phyloP scores from a whole-genome alignment of 2,888 invertebrate genomes.

The Bombylius major region DNA sequence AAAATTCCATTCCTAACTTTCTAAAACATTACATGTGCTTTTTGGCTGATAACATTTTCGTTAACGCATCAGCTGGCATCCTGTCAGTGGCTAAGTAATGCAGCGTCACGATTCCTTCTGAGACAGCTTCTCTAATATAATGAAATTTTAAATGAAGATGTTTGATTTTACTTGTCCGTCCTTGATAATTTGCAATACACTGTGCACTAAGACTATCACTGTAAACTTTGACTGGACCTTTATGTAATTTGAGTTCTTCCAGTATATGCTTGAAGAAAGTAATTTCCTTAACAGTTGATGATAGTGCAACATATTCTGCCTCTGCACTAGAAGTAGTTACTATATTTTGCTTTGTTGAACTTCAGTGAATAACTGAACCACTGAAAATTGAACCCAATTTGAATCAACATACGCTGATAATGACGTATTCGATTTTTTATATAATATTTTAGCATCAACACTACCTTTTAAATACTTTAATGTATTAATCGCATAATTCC shows the following conservation, averaged over 20 bases:
- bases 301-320: slow-evolving; percentile 12
- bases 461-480: slow-evolving; percentile 1
- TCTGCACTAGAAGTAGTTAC: slow-evolving; percentile 13
- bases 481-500: slow-evolving; percentile 1
- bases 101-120: background rate
- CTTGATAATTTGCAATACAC: background rate
- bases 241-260: background rate
- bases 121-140: background rate
- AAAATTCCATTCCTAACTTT: background rate
- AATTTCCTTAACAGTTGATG: background rate
- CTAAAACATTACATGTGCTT: background rate
- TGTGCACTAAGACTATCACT: background rate
- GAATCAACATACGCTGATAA: background rate
- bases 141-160: background rate
- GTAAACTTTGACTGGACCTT: background rate
- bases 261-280: background rate
- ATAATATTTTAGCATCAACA: slow-evolving; percentile 2
- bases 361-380: background rate
- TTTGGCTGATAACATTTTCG: slow-evolving; percentile 1
- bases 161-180: background rate
- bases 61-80: slow-evolving; percentile 3
- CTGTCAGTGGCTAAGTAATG: background rate
- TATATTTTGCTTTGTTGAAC: slow-evolving; percentile 3
- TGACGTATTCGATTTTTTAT: background rate
- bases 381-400: background rate